A percentile compares a stretch with the other conserved stretches of the same genome.
Evolutionary conservation across 2,113 vertebrate genomes (phyloP).

Genomic region (Xiphophorus hellerii): DNA sequence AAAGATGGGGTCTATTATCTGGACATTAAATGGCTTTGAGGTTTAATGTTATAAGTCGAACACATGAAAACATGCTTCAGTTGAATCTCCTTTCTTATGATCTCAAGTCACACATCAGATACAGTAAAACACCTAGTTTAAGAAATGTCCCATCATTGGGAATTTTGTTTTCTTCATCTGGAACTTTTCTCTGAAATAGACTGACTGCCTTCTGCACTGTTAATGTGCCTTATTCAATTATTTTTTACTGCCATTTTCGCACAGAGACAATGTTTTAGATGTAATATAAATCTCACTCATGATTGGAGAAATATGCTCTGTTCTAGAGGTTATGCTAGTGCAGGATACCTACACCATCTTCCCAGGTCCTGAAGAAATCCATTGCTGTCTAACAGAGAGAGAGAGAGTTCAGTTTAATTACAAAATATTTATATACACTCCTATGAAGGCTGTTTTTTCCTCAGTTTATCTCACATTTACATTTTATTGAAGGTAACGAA

Average conservation of each 20-base stretch:
- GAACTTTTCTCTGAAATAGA: too few species aligned
- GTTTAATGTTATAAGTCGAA: too few species aligned
- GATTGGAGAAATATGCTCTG: constrained; percentile 27
- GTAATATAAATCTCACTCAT: constrained; percentile 26
- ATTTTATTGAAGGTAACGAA: constrained; percentile 25
- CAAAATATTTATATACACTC: constrained; percentile 33
- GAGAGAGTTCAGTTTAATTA: constrained; percentile 50
- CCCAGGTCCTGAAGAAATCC: constrained; percentile 10
- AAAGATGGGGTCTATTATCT: too few species aligned
- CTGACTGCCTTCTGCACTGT: not conserved
- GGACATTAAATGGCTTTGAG: too few species aligned
- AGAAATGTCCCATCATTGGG: too few species aligned
- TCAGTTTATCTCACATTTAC: not conserved
- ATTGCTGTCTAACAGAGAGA: constrained; percentile 5
- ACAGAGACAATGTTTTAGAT: constrained; percentile 19
- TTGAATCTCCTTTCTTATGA: too few species aligned
- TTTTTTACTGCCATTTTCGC: constrained; percentile 25
- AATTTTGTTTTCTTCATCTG: too few species aligned
- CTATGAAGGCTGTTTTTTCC: constrained; percentile 18
- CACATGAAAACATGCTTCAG: too few species aligned
- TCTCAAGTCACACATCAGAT: too few species aligned
- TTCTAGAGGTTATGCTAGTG: constrained; percentile 17
- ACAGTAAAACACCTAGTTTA: too few species aligned
- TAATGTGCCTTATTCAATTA: constrained; percentile 41
- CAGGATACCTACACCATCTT: constrained; percentile 17